Evolutionary conservation across 1,140 invertebrate genomes (phyloP).

Genomic region (Eriosoma lanigerum): DNA sequence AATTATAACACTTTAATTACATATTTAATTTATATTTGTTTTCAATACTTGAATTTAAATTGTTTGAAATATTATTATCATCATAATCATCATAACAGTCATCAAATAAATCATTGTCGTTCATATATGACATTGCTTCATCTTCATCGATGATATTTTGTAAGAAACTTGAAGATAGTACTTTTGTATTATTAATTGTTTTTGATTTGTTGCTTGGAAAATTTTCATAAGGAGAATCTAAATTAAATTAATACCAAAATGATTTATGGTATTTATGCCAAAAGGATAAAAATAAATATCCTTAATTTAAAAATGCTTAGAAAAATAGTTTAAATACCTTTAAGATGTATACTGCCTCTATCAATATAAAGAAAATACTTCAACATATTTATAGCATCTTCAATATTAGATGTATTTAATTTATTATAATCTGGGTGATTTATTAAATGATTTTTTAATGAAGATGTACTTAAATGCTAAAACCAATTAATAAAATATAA

Average conservation of each 20-base stretch:
- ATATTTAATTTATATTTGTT: background rate
- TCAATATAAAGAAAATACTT: conserved; percentile 42
- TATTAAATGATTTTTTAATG: background rate
- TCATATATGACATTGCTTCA: background rate
- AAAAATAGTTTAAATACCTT: conserved; percentile 3
- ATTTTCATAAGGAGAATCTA: conserved; percentile 5
- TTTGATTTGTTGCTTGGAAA: background rate
- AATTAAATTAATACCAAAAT: background rate
- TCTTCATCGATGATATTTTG: background rate
- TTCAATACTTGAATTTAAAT: background rate
- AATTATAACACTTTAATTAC: background rate
- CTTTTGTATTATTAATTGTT: background rate
- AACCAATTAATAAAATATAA: background rate
- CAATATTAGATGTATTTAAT: background rate
- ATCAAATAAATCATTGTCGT: too few species aligned
- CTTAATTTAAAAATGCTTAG: too few species aligned
- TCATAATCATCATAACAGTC: background rate
- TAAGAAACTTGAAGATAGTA: too few species aligned
- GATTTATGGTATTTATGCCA: too few species aligned
- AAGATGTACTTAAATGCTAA: too few species aligned
- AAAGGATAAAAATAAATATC: too few species aligned
- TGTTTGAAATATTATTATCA: background rate
- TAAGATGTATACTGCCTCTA: conserved; percentile 11
- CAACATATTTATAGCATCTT: conserved; percentile 27
- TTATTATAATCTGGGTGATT: conserved; percentile 23